Evolutionary conservation across 2,888 invertebrate genomes (phyloP), one percentile per base, ranked within the genome.

Genomic region (Sinodicranocentrus sp.): DNA sequence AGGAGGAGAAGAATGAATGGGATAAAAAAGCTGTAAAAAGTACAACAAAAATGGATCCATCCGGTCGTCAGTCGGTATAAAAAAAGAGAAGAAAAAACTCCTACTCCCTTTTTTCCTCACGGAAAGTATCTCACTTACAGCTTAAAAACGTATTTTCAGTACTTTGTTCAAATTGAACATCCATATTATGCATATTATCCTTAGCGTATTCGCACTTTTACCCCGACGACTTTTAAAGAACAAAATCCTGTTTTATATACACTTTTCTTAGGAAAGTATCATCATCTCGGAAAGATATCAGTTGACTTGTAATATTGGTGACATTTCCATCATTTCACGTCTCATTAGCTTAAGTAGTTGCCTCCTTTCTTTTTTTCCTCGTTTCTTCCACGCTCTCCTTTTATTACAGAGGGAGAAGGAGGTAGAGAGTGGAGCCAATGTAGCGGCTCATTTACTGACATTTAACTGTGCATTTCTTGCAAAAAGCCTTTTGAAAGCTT

Each of bases 261-360:
- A 6, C 61, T 25, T 39, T 48, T n/a, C 48, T 48, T 48, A n/a
- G 2, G 2, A 15, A n/a, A 48, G 48, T 48, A 48, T 48, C n/a
- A 48, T 48, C 48, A 15, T 48, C 39, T n/a, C 19, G 21, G 54
- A 6, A 43, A 43, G 10, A n/a, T 57, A 57, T 48, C 48, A 23
- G 57, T 57, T 23, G 57, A 57, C 57, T 57, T 21, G 59, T 68
- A 72, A 72, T 80, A 72, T 80, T 52, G 75, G 85, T 86, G 87
- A 87, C 86, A 86, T 84, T 86, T 86, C 25, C 44, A 80, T 86
- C 86, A 84, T 86, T 87, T 87, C 76, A 79, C 76, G 84, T 85
- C 79, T 85, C 86, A 84, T 86, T 84, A 84, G 79, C 72, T 72
- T 65, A 80, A 80, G 79, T 80, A 80, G 79, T 71, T 80, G 72